Evolutionary conservation across 2,888 invertebrate genomes (phyloP), one percentile per base, ranked within the genome.

Genomic region (Archaeoteleia sp.): DNA sequence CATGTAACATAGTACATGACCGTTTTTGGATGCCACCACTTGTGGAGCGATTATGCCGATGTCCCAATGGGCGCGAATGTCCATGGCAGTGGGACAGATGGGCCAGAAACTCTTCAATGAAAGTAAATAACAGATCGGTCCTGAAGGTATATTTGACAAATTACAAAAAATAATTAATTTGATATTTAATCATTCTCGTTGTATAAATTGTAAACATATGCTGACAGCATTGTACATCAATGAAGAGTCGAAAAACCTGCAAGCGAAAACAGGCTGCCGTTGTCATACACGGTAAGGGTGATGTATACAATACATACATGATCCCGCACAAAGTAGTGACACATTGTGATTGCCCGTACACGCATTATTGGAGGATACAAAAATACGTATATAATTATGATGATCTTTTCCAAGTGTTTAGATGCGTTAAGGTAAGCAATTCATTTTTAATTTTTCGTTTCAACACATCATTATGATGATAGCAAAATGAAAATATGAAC

Each of bases 31-130:
- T 88, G 48, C 85, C 88, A 34, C 83, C 86, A 15, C 87, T 89
- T 62, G 87, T 89, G 0, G 87, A 90, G 80, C 86, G 91, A 8
- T 84, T 91, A 46, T 92, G 91, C 70, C 88, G 89, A 45, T 91
- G 91, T 82, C 84, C 87, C 27, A 87, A 87, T 9, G 87, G 89
- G 4, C 84, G 75, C 10, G 86, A 87, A 58, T 88, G 88, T 68
- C 87, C 87, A 0, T 85, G 85, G 80, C 86, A 87, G 32, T 86
- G 84, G 84, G 75, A 77, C 77, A 86, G 72, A 67, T 55, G 79
- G 1, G 71, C 71, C 45, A 86, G 80, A 53, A 80, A 80, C 65
- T 74, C 78, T 1, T 87, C 86, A 7, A 74, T 90, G 34, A 83
- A 83, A 43, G 82, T 91, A 27, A 89, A 90, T 81, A 90, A 90